Base-by-base conservation (phyloP, 2,888 invertebrate species). In the Beris morrisii region DNA sequence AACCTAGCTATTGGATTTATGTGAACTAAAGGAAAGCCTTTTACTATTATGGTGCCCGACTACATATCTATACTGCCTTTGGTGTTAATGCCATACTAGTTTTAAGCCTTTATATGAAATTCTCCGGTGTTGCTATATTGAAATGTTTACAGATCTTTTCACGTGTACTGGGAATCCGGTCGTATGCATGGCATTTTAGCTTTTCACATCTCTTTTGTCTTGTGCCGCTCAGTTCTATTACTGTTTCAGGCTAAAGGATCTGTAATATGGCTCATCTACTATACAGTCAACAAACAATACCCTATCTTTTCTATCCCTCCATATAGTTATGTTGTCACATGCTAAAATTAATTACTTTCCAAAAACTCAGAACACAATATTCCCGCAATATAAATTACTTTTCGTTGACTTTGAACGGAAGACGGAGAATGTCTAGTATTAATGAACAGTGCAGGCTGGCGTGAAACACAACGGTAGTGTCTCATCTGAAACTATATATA, bases 301-400 rank as follows among this genome's bases (percentile, higher is more conserved):
- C 45, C 45, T 15, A 15, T 15, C 48, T 12, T 12, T 48, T 6
- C 48, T 15, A 11, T 4, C 11, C 48, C 6, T 15, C 48, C n/a
- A 64, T 30, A 54, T 38, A 53, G 64, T 54, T 54, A 64, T 54
- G 45, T 71, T 72, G 72, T 72, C 72, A 72, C 71, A 71, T 70
- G 70, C 67, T 70, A 67, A 72, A 72, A 72, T 72, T 72, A 72
- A 72, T 72, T 72, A 72, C 72, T 72, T 72, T 72, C 71, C 72
- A 69, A 72, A 72, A 72, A 71, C 70, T 56, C 71, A 61, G 72
- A 71, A 72, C 71, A 72, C 72, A 72, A 72, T 72, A 72, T 72
- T 67, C 70, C 71, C 69, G 64, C 69, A 71, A 72, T 71, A 72
- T 72, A 72, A 72, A 72, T 72, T 72, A 71, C 72, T 71, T 71